Evolutionary conservation across 1,140 invertebrate species (phyloP).

Genomic region (Ephestia elutella): DNA sequence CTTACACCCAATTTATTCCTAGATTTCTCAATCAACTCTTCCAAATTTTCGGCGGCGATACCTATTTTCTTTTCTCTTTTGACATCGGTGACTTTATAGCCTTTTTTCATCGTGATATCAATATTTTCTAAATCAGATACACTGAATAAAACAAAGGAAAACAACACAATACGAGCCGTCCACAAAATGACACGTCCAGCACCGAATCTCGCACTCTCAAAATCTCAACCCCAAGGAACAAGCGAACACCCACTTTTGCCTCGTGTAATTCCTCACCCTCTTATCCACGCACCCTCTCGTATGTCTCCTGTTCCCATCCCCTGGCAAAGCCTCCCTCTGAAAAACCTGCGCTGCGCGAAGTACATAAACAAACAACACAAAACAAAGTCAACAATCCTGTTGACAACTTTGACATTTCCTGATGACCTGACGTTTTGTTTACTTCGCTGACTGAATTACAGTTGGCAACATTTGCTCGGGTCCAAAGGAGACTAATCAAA

Average conservation of each 20-base stretch:
- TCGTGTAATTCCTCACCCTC: not conserved
- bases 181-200: constrained; percentile 10
- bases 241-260: not conserved
- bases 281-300: not conserved
- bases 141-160: constrained; percentile 23
- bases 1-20: constrained; percentile 81
- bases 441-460: too few species aligned
- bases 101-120: constrained; percentile 74
- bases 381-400: not conserved
- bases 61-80: constrained; percentile 79
- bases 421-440: too few species aligned
- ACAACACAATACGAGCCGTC: constrained; percentile 29
- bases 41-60: constrained; percentile 78
- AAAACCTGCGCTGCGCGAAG: not conserved
- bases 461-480: too few species aligned
- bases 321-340: not conserved
- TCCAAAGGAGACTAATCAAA: too few species aligned
- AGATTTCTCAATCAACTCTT: constrained; percentile 79
- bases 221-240: not conserved
- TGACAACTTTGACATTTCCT: too few species aligned
- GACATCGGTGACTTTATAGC: constrained; percentile 82
- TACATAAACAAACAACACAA: not conserved
- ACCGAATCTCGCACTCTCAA: not conserved
- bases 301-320: not conserved
- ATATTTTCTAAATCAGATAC: constrained; percentile 5